These are phyloP conservation scores for Drosophila buzzatii DNA, from an alignment of 2,888 invertebrate species.

Conservation along the genomic window DNA sequence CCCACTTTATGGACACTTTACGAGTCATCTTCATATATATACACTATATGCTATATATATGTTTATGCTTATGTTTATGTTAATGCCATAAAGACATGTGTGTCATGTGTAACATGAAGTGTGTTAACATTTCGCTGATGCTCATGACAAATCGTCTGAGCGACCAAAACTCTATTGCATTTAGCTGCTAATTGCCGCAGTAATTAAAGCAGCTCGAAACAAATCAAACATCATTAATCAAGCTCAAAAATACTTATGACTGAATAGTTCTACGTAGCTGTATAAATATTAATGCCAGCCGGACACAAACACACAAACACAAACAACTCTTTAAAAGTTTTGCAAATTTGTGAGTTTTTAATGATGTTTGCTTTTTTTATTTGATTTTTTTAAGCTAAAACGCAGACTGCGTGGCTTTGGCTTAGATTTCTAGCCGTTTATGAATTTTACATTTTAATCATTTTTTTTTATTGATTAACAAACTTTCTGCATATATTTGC, in stretches of 20 bases:
- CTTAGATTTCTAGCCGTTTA: slow-evolving; percentile 19
- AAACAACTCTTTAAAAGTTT: slow-evolving; percentile 19
- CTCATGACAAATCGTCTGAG: slow-evolving; percentile 63
- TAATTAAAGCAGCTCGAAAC: slow-evolving; percentile 71
- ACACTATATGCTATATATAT: not conserved
- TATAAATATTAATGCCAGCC: slow-evolving; percentile 49
- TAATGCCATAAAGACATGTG: slow-evolving; percentile 25
- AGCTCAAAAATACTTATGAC: slow-evolving; percentile 44
- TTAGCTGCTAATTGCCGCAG: slow-evolving; percentile 75
- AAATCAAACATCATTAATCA: slow-evolving; percentile 69
- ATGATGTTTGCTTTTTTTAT: slow-evolving; percentile 16
- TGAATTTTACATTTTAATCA: slow-evolving; percentile 27
- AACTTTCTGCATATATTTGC: slow-evolving; percentile 45
- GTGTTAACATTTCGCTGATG: slow-evolving; percentile 58
- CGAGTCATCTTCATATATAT: slow-evolving; percentile 43
- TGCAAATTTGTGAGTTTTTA: slow-evolving; percentile 20
- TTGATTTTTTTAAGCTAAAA: not conserved
- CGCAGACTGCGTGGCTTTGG: slow-evolving; percentile 56
- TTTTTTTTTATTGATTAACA: slow-evolving; percentile 22
- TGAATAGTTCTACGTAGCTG: slow-evolving; percentile 39
- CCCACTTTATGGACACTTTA: slow-evolving; percentile 50
- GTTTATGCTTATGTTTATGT: slow-evolving; percentile 14
- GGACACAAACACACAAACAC: not conserved
- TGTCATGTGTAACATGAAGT: slow-evolving; percentile 45
- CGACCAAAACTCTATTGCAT: slow-evolving; percentile 48